A percentile compares a stretch with the other conserved stretches of the same genome.
These are phyloP conservation scores for Artemia sinica DNA, from an alignment of 2,888 invertebrate genomes.

Conservation along the genomic window DNA sequence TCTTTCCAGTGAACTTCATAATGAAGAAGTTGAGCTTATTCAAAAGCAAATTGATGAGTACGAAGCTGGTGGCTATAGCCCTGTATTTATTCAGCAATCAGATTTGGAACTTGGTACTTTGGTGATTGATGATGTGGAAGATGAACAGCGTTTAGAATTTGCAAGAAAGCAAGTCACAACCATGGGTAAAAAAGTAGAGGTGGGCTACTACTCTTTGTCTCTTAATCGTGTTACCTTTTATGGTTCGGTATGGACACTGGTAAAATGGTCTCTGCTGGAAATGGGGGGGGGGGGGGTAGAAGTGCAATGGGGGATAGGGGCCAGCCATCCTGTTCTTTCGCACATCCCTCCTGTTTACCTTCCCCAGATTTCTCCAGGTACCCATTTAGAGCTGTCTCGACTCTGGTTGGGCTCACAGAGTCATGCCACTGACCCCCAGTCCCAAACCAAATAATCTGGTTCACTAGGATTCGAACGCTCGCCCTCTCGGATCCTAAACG, in stretches of 20 bases:
- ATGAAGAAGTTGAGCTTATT: slow-evolving; percentile 22
- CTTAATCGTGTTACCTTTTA: neutral
- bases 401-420: no score
- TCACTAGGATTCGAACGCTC: no score
- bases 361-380: no score
- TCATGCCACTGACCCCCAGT: no score
- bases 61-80: slow-evolving; percentile 65
- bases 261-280: no score
- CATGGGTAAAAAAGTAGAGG: slow-evolving; percentile 40
- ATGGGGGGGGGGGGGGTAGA: no score
- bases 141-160: slow-evolving; percentile 52
- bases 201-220: slow-evolving; percentile 20
- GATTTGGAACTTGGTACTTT: slow-evolving; percentile 58
- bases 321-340: no score
- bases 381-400: no score
- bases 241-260: neutral
- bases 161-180: slow-evolving; percentile 48
- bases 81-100: slow-evolving; percentile 43
- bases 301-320: no score
- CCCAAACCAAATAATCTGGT: no score
- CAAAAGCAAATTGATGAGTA: slow-evolving; percentile 44
- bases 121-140: slow-evolving; percentile 55
- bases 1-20: neutral
- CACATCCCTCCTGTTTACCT: no score
- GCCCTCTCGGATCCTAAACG: no score